Evolutionary conservation across 2,113 vertebrate species (phyloP).

Genomic region (Ageneiosus marmoratus): DNA sequence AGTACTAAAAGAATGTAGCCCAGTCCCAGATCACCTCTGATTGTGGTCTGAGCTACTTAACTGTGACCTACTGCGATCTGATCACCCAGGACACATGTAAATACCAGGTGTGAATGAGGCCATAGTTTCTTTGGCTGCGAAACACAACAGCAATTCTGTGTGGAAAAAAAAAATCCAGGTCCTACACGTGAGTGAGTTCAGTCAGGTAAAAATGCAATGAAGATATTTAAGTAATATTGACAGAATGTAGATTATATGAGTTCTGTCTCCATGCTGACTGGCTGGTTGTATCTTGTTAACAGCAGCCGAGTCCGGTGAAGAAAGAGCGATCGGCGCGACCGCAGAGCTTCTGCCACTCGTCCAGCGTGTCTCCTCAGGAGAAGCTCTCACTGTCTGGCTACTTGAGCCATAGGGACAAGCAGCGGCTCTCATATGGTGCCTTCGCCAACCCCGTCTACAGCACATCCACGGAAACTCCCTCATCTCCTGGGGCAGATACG

Average conservation of each 20-base stretch:
- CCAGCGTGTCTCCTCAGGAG: constrained; percentile 85
- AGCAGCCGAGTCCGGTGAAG: constrained; percentile 86
- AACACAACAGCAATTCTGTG: too few species aligned
- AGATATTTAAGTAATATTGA: neutral
- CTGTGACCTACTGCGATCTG: too few species aligned
- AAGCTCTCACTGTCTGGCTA: constrained; percentile 82
- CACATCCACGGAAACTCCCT: constrained; percentile 78
- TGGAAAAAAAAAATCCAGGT: too few species aligned
- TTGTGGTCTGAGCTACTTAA: too few species aligned
- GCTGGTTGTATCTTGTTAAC: neutral
- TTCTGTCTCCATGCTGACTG: neutral
- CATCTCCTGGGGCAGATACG: constrained; percentile 78
- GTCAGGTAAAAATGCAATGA: neutral
- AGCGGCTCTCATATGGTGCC: constrained; percentile 84
- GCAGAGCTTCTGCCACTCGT: constrained; percentile 89
- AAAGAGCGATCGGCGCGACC: constrained; percentile 87
- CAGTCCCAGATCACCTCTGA: too few species aligned
- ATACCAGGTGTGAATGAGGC: too few species aligned
- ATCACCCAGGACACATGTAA: too few species aligned
- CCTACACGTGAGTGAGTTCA: too few species aligned
- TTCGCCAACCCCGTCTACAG: constrained; percentile 85
- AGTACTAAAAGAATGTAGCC: too few species aligned
- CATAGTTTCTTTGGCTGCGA: too few species aligned
- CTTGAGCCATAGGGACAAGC: constrained; percentile 82
- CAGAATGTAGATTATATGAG: neutral